Evolutionary conservation across 2,888 invertebrate genomes (phyloP).

Genomic region (Drosophila fungiperda): DNA sequence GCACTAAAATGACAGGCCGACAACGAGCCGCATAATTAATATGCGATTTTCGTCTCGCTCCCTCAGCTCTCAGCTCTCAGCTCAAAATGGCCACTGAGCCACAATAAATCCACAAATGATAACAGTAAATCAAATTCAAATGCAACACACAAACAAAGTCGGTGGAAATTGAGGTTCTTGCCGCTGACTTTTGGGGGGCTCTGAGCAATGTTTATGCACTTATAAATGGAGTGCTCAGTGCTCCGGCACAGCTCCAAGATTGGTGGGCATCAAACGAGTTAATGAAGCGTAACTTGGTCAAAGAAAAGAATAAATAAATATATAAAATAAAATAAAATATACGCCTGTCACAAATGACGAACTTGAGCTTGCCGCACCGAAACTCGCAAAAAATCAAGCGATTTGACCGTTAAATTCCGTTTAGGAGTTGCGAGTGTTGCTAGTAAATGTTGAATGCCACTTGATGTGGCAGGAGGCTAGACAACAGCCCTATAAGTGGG

Average conservation of each 20-base stretch:
- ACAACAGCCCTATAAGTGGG: constrained; percentile 41
- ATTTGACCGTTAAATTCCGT: constrained; percentile 74
- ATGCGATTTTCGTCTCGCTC: constrained; percentile 61
- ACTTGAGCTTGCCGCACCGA: constrained; percentile 19
- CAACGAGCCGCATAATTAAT: constrained; percentile 71
- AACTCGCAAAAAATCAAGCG: constrained; percentile 71
- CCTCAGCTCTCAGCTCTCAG: constrained; percentile 32
- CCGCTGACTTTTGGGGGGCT: background rate
- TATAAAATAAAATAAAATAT: constrained; percentile 2
- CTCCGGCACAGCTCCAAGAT: background rate
- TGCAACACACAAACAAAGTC: constrained; percentile 20
- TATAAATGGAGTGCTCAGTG: constrained; percentile 52
- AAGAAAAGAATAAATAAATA: background rate
- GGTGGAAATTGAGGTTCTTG: constrained; percentile 2
- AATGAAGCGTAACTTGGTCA: constrained; percentile 63
- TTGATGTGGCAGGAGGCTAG: constrained; percentile 23
- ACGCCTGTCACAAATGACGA: constrained; percentile 4
- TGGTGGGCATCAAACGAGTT: constrained; percentile 70
- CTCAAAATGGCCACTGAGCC: constrained; percentile 46
- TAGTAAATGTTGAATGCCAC: constrained; percentile 2
- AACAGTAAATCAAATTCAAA: constrained; percentile 72
- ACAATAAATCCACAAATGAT: constrained; percentile 72
- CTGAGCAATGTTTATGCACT: constrained; percentile 4
- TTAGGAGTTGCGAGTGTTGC: constrained; percentile 26
- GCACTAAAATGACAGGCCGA: constrained; percentile 53